phyloP scores from a whole-genome alignment of 2,113 vertebrate genomes.

The Condylura cristata region DNA sequence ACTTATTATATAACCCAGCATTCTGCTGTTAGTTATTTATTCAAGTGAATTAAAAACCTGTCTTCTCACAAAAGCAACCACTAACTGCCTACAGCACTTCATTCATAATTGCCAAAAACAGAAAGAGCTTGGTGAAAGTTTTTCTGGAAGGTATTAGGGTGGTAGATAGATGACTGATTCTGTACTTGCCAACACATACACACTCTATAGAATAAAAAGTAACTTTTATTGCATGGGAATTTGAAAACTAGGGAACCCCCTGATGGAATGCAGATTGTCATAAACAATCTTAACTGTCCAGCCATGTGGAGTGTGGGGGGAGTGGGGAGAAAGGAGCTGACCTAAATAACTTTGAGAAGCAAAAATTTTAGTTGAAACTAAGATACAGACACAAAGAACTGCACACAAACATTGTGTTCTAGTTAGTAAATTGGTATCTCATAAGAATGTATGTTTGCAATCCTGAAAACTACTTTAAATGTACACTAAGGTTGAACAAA shows the following conservation, averaged over 20 bases:
- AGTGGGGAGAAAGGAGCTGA: neutral
- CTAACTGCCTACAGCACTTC: neutral
- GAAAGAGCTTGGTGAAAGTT: neutral
- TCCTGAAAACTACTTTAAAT: constrained; percentile 16
- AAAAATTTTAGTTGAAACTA: constrained; percentile 2
- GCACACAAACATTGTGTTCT: neutral
- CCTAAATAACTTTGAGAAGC: constrained; percentile 12
- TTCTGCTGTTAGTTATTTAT: neutral
- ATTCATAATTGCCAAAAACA: neutral
- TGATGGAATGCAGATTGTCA: neutral
- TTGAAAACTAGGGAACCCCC: neutral
- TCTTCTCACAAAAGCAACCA: neutral
- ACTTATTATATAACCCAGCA: neutral
- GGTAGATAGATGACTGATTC: neutral
- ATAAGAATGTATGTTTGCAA: neutral
- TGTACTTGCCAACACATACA: neutral
- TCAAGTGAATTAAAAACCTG: neutral
- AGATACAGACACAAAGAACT: neutral
- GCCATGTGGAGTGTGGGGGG: neutral
- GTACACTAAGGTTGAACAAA: neutral
- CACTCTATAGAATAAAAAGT: neutral
- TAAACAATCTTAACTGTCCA: neutral
- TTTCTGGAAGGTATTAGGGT: neutral
- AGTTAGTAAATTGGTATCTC: neutral
- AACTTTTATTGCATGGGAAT: neutral